Evolutionary conservation across 2,113 vertebrate genomes (phyloP).

Genomic region (Ancistrus triradiatus): DNA sequence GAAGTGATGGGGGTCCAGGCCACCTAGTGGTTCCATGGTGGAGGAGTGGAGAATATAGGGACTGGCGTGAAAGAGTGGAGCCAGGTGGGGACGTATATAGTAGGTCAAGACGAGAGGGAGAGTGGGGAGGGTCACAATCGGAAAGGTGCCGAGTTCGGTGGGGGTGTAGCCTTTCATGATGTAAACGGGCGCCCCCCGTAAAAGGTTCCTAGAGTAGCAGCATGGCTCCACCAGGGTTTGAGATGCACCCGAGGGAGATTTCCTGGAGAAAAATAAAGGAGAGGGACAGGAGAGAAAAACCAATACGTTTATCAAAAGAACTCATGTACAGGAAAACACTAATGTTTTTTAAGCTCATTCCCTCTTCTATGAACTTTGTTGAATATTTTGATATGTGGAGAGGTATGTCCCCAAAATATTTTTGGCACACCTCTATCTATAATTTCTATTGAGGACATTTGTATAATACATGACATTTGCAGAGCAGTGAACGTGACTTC

Average conservation of each 20-base stretch:
- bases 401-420: no score
- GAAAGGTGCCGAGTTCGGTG: conserved; percentile 88
- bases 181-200: conserved; percentile 52
- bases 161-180: conserved; percentile 94
- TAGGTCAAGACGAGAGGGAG: conserved; percentile 66
- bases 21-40: conserved; percentile 81
- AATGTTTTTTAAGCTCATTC: no score
- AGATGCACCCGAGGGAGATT: conserved; percentile 40
- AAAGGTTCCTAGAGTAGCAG: conserved; percentile 60
- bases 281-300: no score
- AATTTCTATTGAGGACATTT: no score
- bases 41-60: conserved; percentile 83
- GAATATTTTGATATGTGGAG: no score
- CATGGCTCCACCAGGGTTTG: conserved; percentile 56
- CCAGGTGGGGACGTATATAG: conserved; percentile 73
- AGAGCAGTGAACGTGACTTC: no score
- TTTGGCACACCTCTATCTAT: no score
- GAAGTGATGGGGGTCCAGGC: conserved; percentile 79
- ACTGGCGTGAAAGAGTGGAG: conserved; percentile 76
- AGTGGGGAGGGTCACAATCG: conserved; percentile 78
- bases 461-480: no score
- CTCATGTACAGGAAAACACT: no score
- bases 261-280: conserved; percentile 50
- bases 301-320: no score
- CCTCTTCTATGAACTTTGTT: no score